Evolutionary conservation across 1,140 invertebrate species (phyloP), one percentile per base, ranked within the genome.

Genomic region (Lepidotrigona ventralis): DNA sequence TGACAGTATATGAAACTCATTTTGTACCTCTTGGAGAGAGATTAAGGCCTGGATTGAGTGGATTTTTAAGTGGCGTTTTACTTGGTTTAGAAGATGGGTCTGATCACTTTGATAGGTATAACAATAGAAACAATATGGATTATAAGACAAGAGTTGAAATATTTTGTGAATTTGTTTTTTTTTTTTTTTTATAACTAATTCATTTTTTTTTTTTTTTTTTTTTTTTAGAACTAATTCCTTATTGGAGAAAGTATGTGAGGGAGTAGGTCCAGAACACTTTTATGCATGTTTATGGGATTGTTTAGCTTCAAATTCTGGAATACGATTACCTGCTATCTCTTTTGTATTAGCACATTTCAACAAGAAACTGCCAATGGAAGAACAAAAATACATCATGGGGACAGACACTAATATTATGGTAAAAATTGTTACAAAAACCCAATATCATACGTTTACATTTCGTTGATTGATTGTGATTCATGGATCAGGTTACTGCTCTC

Each of bases 211-310:
- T 94, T 66, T 29, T 39, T 39, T 39, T 39, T 39, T 39, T 93
- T 94, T 66, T 39, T 64, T 46, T 26, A 97, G 97, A 75, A 97
- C 97, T 0, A 97, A 97, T 92, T 93, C 94, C 19, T 94, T 98
- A 68, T 91, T 98, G 39, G 97, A 97, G 87, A 96, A 97, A 92
- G 97, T 98, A 29, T 97, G 97, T 91, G 95, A 96, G 56, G 97
- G 96, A n/a, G 97, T 98, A 53, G 97, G 97, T 76, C 94, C 96
- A 1, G 95, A 95, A 83, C 96, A 97, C 90, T 99, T 98, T 93
- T 99, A 98, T 93, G 97, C 97, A 0, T 98, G 97, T 90, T 94
- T 99, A 3, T 99, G 98, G 98, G 97, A 98, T 90, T 97, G 97
- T 91, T 95, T 98, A 33, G 95, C 97, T 53, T 96, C 96, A 53